phyloP scores from a whole-genome alignment of 2,113 vertebrate genomes.

The Orthonyx spaldingii region DNA sequence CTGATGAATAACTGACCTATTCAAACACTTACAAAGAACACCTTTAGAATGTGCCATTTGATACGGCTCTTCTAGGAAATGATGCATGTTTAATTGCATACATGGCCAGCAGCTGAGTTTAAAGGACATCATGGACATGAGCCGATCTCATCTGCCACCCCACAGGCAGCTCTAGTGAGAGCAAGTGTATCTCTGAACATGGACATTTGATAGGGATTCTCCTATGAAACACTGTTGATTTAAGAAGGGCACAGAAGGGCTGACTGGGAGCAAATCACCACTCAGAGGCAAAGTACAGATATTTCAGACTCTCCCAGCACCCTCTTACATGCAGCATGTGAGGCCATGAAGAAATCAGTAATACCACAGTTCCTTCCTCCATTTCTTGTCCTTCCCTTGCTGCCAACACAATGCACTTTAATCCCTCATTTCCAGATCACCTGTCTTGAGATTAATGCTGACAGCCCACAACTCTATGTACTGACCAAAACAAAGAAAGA shows the following conservation, averaged over 20 bases:
- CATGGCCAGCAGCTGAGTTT: not conserved
- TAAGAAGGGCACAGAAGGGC: not conserved
- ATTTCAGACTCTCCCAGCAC: not conserved
- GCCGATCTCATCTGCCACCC: not conserved
- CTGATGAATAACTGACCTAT: not conserved
- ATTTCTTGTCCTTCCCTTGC: not conserved
- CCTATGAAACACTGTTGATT: not conserved
- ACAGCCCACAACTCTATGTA: not conserved
- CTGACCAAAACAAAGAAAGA: not conserved
- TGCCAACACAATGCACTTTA: not conserved
- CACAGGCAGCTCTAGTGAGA: not conserved
- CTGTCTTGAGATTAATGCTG: not conserved
- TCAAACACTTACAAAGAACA: not conserved
- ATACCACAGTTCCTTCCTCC: not conserved
- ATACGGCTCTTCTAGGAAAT: not conserved
- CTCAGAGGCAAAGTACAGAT: not conserved
- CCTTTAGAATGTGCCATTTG: not conserved
- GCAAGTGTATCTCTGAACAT: fast-evolving
- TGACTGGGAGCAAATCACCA: not conserved
- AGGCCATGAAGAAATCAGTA: not conserved
- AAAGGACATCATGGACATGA: not conserved
- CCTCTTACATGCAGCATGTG: not conserved
- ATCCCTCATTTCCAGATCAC: not conserved
- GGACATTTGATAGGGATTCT: not conserved
- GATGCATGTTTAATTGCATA: not conserved